These are phyloP conservation scores for Chelmon rostratus DNA, from an alignment of 2,797 vertebrate species.

Conservation along the genomic window DNA sequence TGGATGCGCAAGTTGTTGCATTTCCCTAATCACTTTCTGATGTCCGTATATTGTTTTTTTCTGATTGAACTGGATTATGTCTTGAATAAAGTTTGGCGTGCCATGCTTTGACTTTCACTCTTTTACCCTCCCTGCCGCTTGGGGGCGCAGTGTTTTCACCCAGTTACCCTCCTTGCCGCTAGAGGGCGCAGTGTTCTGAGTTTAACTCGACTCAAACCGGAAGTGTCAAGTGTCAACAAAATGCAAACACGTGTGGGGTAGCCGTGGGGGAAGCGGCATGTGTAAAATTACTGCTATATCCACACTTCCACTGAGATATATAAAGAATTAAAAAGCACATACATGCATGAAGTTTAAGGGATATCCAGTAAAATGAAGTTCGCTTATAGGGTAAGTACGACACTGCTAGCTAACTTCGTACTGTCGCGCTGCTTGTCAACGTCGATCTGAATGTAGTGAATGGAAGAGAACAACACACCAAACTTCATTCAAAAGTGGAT, in stretches of 20 bases:
- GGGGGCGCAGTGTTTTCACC: no score
- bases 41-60: not conserved
- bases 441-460: not conserved
- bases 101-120: not conserved
- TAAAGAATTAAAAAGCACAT: not conserved
- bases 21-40: no score
- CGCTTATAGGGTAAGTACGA: constrained; percentile 82
- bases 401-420: not conserved
- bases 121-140: no score
- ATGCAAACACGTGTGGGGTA: constrained; percentile 56
- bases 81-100: not conserved
- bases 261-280: constrained; percentile 38
- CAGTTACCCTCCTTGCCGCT: constrained; percentile 22
- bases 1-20: no score
- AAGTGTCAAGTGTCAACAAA: constrained; percentile 72
- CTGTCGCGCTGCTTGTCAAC: not conserved
- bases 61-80: not conserved
- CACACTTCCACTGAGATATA: fast-evolving
- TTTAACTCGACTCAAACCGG: constrained; percentile 4
- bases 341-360: not conserved
- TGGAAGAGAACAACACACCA: not conserved
- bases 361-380: constrained; percentile 84
- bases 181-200: constrained; percentile 26
- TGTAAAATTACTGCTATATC: not conserved
- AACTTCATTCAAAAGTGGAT: not conserved